Conservation (phyloP, 1,140 invertebrate species). For the Maconellicoccus hirsutus region DNA sequence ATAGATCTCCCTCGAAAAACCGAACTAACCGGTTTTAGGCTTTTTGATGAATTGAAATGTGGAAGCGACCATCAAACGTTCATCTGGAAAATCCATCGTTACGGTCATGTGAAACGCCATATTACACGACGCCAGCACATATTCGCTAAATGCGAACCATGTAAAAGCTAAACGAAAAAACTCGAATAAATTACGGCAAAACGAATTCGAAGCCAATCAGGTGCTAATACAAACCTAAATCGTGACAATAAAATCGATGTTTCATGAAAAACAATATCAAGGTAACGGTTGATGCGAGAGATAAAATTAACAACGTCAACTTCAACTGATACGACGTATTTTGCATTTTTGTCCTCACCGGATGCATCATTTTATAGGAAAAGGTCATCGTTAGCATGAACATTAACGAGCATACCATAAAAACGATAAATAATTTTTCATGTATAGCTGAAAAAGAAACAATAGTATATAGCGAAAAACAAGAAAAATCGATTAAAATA, state of each 20-base stretch:
- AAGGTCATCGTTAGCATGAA: conserved; percentile 66
- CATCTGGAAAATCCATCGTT: conserved; percentile 69
- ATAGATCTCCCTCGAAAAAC: neutral
- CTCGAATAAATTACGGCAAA: neutral
- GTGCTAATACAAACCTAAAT: conserved; percentile 54
- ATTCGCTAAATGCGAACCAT: conserved; percentile 85
- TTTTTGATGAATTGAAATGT: neutral
- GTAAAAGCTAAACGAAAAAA: conserved; percentile 63
- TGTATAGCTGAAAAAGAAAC: conserved; percentile 68
- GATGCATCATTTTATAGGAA: conserved; percentile 36
- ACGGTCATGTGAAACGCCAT: conserved; percentile 84
- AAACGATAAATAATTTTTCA: conserved; percentile 83
- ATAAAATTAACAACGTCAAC: conserved; percentile 59
- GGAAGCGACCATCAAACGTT: conserved; percentile 56
- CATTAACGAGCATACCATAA: conserved; percentile 73
- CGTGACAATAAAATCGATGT: conserved; percentile 74
- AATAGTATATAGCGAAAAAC: no score
- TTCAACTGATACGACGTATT: conserved; percentile 49
- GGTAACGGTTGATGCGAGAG: conserved; percentile 63
- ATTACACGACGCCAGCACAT: conserved; percentile 76
- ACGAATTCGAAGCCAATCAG: neutral
- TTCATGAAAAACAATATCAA: conserved; percentile 75
- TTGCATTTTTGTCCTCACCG: conserved; percentile 34
- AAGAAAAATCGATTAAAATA: neutral
- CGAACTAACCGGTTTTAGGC: neutral